Base-by-base conservation (phyloP, 2,113 vertebrate genomes). In the Cavia aperea region DNA sequence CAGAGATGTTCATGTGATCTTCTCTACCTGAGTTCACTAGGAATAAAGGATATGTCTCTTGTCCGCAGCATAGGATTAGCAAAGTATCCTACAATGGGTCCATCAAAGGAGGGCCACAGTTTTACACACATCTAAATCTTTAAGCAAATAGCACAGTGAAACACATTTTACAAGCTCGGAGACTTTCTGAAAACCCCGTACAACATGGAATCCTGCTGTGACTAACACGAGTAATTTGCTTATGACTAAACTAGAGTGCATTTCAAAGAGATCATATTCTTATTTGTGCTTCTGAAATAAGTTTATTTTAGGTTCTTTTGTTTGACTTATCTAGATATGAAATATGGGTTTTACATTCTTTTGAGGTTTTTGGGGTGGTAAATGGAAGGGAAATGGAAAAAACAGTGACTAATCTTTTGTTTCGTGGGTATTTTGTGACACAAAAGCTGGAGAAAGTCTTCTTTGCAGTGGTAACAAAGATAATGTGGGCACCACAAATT, bases 201-300 rank as follows among this genome's bases (percentile, higher is more conserved):
- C 1, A 54, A 73, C 31, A 75, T 23, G 7, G 54, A 83, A 68
- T 86, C 56, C 18, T 86, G 13, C 58, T 79, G 11, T 36, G 29
- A 81, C 49, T 88, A 91, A 86, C 7, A 5, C 21, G 43, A 94
- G 14, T 43, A 83, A 78, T 87, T 90, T 95, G 19, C 33, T 66
- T 94, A 62, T 86, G n/a, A 93, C n/a, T 83, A 92, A 83, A 85
- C 10, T 90, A 21, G n/a, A 86, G 26, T 86, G 82, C 66, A 92
- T 78, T 88, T 93, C 43, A 86, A 91, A 93, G 29, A 89, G 65
- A 62, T 31, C 6, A 81, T 77, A 68, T 36, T 75, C 16, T 68
- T 81, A 81, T 14, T 83, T n/a, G 63, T 70, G 86, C 66, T 82
- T 54, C 21, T 86, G 56, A 88, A 86, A 75, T 51, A 54, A 8